phyloP scores from a whole-genome alignment of 2,113 vertebrate genomes.

The Sprattus sprattus region DNA sequence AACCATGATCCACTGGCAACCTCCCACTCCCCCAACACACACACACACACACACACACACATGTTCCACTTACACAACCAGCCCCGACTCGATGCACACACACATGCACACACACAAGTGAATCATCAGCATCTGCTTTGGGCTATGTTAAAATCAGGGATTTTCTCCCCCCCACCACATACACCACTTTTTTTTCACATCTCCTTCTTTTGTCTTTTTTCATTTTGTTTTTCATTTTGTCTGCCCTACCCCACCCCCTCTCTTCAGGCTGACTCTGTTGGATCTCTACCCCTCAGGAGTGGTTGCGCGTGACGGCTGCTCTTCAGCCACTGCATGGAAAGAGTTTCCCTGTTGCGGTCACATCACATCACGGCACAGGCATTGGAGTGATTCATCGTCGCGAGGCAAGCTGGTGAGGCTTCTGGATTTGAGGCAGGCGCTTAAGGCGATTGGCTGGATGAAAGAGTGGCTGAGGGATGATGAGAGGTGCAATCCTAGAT shows the following conservation, averaged over 20 bases:
- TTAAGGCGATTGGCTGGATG: conserved; percentile 32
- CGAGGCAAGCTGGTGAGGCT: not conserved
- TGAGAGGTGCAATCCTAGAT: not conserved
- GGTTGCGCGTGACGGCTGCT: conserved; percentile 41
- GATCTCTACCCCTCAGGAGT: conserved; percentile 41
- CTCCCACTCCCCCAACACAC: not conserved
- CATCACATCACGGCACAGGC: conserved; percentile 58
- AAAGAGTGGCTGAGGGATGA: conserved; percentile 21
- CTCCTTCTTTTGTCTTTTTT: not conserved
- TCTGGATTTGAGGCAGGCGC: not conserved
- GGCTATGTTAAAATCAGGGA: conserved; percentile 33
- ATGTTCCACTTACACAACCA: not conserved
- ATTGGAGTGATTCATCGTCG: conserved; percentile 58
- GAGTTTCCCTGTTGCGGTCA: conserved; percentile 60
- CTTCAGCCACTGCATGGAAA: conserved; percentile 59
- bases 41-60: not conserved
- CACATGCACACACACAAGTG: conserved; percentile 19
- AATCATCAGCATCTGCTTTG: conserved; percentile 55
- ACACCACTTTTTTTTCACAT: not conserved
- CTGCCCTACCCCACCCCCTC: not conserved
- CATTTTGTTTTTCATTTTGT: not conserved
- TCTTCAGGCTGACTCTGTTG: conserved; percentile 33
- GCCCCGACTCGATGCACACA: not conserved
- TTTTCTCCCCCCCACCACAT: not conserved
- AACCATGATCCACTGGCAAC: not conserved